Percentiles rank a stretch among this genome's conserved stretches.
Conservation (phyloP, 2,888 invertebrate species). For the Eudasyphora cyanicolor region DNA sequence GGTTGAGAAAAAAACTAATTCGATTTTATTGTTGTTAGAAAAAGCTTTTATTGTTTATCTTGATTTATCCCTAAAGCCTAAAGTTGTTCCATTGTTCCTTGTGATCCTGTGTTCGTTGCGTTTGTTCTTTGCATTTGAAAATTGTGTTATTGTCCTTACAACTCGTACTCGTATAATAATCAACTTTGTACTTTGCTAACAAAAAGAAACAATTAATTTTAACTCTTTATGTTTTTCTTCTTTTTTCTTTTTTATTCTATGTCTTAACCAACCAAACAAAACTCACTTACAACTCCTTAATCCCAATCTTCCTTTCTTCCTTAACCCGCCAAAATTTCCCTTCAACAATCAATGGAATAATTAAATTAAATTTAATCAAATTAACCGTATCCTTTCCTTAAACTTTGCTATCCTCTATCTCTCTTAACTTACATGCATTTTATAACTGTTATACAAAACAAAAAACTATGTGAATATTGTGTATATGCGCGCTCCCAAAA, state of each 20-base stretch:
- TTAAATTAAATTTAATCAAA: constrained; percentile 18
- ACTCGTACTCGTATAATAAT: no score
- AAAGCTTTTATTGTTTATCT: not conserved
- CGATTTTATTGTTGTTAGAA: not conserved
- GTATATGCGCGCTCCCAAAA: constrained; percentile 42
- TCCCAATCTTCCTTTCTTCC: no score
- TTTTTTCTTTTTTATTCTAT: constrained; percentile 63
- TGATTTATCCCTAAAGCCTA: not conserved
- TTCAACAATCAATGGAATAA: not conserved
- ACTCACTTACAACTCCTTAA: constrained; percentile 50
- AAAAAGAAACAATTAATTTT: constrained; percentile 35
- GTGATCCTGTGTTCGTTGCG: not conserved
- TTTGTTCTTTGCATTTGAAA: constrained; percentile 12
- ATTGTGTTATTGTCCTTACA: constrained; percentile 17
- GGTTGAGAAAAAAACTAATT: not conserved
- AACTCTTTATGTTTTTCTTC: constrained; percentile 61
- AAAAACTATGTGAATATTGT: constrained; percentile 17
- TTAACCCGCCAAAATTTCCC: constrained; percentile 34
- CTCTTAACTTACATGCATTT: not conserved
- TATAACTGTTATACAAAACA: constrained; percentile 15
- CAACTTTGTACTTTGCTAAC: not conserved
- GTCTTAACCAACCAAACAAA: constrained; percentile 55
- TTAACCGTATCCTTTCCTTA: constrained; percentile 29
- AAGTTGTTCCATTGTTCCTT: no score
- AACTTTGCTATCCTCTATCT: not conserved